Conservation (phyloP, 2,888 invertebrate species). For the Quadriops clusia region DNA sequence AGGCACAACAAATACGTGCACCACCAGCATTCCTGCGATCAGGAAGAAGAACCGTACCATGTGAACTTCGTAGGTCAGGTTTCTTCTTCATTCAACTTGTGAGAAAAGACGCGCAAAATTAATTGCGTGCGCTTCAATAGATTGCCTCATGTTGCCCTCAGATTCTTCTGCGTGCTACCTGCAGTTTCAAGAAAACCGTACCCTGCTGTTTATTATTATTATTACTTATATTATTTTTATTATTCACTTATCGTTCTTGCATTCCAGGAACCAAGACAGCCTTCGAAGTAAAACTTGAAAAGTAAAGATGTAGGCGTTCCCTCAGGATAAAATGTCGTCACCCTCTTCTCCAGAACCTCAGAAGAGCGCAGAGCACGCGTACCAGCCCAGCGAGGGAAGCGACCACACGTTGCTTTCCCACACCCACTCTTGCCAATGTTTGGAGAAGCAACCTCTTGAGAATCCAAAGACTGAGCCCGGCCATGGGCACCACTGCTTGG, state of each 20-base stretch:
- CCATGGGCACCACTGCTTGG: slow-evolving; percentile 15
- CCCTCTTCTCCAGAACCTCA: slow-evolving; percentile 30
- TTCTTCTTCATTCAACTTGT: too few species aligned
- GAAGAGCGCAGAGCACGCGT: slow-evolving; percentile 28
- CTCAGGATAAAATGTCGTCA: slow-evolving; percentile 21
- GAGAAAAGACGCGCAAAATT: too few species aligned
- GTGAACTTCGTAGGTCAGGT: not conserved
- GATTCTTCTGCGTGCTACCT: not conserved
- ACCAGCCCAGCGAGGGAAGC: slow-evolving; percentile 32
- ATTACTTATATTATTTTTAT: slow-evolving; percentile 4
- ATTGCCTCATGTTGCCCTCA: too few species aligned
- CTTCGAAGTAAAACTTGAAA: too few species aligned
- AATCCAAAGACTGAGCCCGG: slow-evolving; percentile 24
- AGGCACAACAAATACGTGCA: too few species aligned
- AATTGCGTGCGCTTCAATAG: too few species aligned
- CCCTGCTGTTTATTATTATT: not conserved
- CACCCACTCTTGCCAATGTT: slow-evolving; percentile 27
- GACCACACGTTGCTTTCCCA: slow-evolving; percentile 30
- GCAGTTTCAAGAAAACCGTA: not conserved
- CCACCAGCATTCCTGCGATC: too few species aligned
- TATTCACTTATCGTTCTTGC: slow-evolving; percentile 7
- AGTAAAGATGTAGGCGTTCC: not conserved
- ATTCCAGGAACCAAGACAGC: too few species aligned
- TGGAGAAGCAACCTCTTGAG: slow-evolving; percentile 24
- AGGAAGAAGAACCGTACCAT: not conserved